Percentiles rank a stretch among this genome's conserved stretches.
phyloP scores from a whole-genome alignment of 2,113 vertebrate genomes.

The Percina caprodes region DNA sequence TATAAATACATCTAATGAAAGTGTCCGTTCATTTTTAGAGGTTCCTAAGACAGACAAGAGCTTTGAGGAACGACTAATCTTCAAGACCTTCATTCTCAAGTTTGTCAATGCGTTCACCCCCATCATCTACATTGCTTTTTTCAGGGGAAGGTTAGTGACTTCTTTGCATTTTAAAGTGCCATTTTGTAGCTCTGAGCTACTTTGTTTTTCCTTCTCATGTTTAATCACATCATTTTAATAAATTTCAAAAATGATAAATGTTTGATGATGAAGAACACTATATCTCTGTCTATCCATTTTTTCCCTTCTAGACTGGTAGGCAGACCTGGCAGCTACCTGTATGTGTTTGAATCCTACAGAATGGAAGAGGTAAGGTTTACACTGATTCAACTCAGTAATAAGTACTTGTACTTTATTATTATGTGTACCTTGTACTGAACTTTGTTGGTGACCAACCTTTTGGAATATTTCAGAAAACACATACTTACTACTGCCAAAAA shows the following conservation, averaged over 20 bases:
- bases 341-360: constrained; percentile 95
- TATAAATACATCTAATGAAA: neutral
- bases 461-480: neutral
- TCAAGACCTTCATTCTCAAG: constrained; percentile 98
- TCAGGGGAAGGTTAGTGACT: constrained; percentile 92
- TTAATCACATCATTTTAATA: neutral
- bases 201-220: neutral
- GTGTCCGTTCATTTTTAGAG: constrained; percentile 82
- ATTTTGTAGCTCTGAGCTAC: neutral
- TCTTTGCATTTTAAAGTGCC: neutral
- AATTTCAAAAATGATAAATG: neutral
- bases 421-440: no score
- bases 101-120: constrained; percentile 98
- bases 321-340: constrained; percentile 93
- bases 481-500: no score
- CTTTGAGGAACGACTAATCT: constrained; percentile 96
- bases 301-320: constrained; percentile 89
- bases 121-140: constrained; percentile 99
- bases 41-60: constrained; percentile 98
- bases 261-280: neutral
- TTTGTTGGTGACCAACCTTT: neutral
- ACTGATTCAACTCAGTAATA: neutral
- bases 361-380: constrained; percentile 94
- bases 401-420: neutral
- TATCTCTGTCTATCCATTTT: neutral